phyloP scores from a whole-genome alignment of 2,888 invertebrate species.

The Meloe dianella region DNA sequence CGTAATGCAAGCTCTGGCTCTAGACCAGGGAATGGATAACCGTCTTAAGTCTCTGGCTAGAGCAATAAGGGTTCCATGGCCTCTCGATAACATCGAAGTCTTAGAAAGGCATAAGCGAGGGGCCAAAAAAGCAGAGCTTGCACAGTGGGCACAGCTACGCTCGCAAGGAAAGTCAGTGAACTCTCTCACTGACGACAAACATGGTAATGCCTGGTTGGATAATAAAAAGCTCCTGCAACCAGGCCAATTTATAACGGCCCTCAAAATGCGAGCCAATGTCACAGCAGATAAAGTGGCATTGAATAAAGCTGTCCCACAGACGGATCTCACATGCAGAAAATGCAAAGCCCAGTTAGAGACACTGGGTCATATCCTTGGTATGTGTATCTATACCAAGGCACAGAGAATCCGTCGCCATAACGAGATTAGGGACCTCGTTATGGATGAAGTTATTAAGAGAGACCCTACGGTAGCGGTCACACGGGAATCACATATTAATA shows the following conservation, averaged over 20 bases:
- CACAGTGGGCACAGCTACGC: slow-evolving; percentile 36
- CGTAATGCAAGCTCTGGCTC: slow-evolving; percentile 41
- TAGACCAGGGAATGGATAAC: slow-evolving; percentile 34
- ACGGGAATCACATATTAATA: slow-evolving; percentile 30
- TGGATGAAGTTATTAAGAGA: slow-evolving; percentile 21
- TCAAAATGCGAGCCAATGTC: slow-evolving; percentile 45
- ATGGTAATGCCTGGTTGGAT: slow-evolving; percentile 42
- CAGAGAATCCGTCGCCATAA: slow-evolving; percentile 39
- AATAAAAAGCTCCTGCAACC: slow-evolving; percentile 43
- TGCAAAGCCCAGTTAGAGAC: slow-evolving; percentile 46
- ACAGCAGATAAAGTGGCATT: slow-evolving; percentile 40
- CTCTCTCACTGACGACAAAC: slow-evolving; percentile 38
- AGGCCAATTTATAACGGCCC: slow-evolving; percentile 43
- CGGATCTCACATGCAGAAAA: slow-evolving; percentile 42
- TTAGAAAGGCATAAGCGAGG: slow-evolving; percentile 22
- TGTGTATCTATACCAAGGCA: slow-evolving; percentile 37
- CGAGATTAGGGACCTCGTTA: slow-evolving; percentile 36
- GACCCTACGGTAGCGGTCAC: slow-evolving; percentile 30
- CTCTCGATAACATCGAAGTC: slow-evolving; percentile 21
- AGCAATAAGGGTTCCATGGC: slow-evolving; percentile 37
- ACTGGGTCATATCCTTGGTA: slow-evolving; percentile 47
- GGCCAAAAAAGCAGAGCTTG: slow-evolving; percentile 40
- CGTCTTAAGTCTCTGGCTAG: slow-evolving; percentile 39
- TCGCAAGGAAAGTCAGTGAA: slow-evolving; percentile 44
- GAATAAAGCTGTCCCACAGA: slow-evolving; percentile 37